A percentile compares a stretch with the other conserved stretches of the same genome.
Evolutionary conservation across 2,888 invertebrate species (phyloP).

Genomic region (Heliconius erato): DNA sequence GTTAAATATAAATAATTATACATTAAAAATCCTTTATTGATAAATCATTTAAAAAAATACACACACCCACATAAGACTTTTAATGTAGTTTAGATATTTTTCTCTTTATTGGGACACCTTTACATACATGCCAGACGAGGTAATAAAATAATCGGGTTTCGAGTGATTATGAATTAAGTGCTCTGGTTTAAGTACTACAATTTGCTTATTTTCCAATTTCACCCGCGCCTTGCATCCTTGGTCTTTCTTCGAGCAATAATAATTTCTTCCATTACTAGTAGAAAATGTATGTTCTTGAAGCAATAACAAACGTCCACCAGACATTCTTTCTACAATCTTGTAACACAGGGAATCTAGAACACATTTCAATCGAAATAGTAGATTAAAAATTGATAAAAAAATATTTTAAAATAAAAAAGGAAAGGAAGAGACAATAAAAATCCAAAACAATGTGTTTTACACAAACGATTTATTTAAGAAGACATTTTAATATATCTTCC

Average conservation of each 20-base stretch:
- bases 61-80: not conserved
- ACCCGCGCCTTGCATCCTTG: slow-evolving; percentile 39
- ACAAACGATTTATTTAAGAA: not conserved
- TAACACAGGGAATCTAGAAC: slow-evolving; percentile 29
- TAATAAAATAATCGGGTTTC: slow-evolving; percentile 37
- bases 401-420: not conserved
- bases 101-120: slow-evolving; percentile 10
- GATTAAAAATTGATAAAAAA: not conserved
- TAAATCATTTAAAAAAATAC: not conserved
- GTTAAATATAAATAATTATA: not conserved
- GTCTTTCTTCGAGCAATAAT: slow-evolving; percentile 30
- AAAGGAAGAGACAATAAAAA: not conserved
- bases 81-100: not conserved
- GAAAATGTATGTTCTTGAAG: slow-evolving; percentile 11
- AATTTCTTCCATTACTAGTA: slow-evolving; percentile 13
- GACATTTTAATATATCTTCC: slow-evolving; percentile 21
- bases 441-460: not conserved
- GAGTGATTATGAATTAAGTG: slow-evolving; percentile 33
- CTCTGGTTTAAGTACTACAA: slow-evolving; percentile 28
- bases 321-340: slow-evolving; percentile 25
- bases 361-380: not conserved
- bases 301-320: slow-evolving; percentile 13
- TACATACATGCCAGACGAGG: slow-evolving; percentile 32
- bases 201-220: slow-evolving; percentile 32
- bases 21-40: not conserved